A percentile compares a stretch with the other conserved stretches of the same genome.
Evolutionary conservation across 35 echinoderm and acorn worm genomes (phyloP).

Genomic region (Lytechinus variegatus): DNA sequence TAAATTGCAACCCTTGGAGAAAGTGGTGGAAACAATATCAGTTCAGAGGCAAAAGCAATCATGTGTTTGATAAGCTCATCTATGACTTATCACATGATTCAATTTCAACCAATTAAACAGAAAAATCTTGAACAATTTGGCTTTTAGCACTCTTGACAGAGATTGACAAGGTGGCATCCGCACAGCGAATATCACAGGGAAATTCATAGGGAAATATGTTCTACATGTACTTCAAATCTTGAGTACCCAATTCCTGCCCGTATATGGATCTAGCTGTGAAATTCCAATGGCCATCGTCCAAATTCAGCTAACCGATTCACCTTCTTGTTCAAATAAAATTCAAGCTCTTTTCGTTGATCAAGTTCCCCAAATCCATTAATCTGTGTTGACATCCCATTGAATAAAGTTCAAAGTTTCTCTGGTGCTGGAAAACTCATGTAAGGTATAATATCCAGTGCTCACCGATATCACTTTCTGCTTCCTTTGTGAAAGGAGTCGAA

Average conservation of each 20-base stretch:
- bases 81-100: no score
- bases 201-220: not conserved
- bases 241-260: not conserved
- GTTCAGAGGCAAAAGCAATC: no score
- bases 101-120: no score
- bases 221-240: not conserved
- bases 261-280: not conserved
- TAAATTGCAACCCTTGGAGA: no score
- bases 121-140: not conserved
- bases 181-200: not conserved
- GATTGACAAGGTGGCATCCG: not conserved
- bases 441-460: not conserved
- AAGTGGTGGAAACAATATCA: no score
- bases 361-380: slow-evolving; percentile 3
- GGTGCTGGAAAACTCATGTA: not conserved
- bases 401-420: not conserved
- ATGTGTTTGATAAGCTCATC: no score
- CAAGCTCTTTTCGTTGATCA: not conserved
- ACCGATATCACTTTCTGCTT: not conserved
- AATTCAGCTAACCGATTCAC: not conserved
- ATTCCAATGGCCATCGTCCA: not conserved
- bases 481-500: not conserved
- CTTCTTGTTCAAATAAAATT: not conserved
- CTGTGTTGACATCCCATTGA: not conserved
- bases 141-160: not conserved